Base-by-base conservation (phyloP, 1,140 invertebrate species). In the Melipona quadrifasciata region DNA sequence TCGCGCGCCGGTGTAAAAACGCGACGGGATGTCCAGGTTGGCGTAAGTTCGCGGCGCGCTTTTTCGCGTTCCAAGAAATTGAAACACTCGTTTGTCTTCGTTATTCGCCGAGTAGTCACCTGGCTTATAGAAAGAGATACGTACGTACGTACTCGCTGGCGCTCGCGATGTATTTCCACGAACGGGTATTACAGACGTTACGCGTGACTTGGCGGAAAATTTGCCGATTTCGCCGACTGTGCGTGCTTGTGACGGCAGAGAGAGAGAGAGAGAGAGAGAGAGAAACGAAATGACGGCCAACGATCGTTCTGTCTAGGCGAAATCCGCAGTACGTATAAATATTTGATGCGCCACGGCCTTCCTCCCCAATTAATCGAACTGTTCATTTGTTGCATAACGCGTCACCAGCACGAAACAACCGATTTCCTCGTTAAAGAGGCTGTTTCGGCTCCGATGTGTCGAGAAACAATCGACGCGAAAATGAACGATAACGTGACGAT, bases 1-100 rank as follows among this genome's bases (percentile, higher is more conserved):
- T 31, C 51, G 5, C 27, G 27, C 17, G 21, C 71, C 24, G 12
- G 24, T 61, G 65, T 34, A 47, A 51, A 57, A 79, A 61, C 11
- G 27, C 19, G 16, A 10, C 51, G 31, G 6, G 57, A 53, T 34
- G 47, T 74, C 53, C 39, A 51, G 24, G 31, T 39, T 27, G 24
- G 47, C 27, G 58, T 21, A 82, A 76, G 47, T 55, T 76, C 51
- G 53, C 31, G 47, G 53, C 55, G n/a, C n/a, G 73, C 31, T 58
- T 75, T 75, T 75, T 58, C 65, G 71, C 70, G 57, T 64, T 53
- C 47, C 51, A 17, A 57, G 34, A 76, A 86, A 89, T 86, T 68
- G 87, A 75, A 83, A 83, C 74, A 78, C 87, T 89, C 88, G 84
- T 89, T 89, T 86, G 88, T 89, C 88, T 89, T 89, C 85, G 85